Evolutionary conservation across 2,113 vertebrate species (phyloP).

Genomic region (Pseudorhombus dupliciocellatus): DNA sequence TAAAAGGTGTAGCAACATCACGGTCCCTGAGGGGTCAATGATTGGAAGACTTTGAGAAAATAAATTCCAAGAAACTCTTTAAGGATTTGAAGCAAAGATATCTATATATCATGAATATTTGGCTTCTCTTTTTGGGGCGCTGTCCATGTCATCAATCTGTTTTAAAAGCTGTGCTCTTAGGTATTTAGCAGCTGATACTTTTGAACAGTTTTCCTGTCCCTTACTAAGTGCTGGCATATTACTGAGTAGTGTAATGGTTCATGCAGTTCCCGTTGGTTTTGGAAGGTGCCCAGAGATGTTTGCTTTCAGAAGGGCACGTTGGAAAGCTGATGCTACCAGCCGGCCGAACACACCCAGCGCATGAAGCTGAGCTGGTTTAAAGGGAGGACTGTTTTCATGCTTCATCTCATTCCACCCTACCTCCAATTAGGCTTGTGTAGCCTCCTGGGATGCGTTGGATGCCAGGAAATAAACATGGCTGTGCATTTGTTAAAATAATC

Average conservation of each 20-base stretch:
- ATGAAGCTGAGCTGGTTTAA: constrained; percentile 54
- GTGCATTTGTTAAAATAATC: constrained; percentile 40
- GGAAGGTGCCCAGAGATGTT: constrained; percentile 25
- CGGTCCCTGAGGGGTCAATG: not conserved
- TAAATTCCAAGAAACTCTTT: not conserved
- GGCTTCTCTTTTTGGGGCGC: too few species aligned
- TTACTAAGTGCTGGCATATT: constrained; percentile 3
- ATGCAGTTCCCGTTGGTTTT: constrained; percentile 14
- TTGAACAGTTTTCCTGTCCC: not conserved
- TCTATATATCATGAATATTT: not conserved
- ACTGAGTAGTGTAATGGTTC: not conserved
- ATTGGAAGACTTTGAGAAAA: not conserved
- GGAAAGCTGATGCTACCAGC: constrained; percentile 33
- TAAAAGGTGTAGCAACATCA: not conserved
- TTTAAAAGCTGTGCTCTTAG: not conserved
- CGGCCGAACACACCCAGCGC: constrained; percentile 32
- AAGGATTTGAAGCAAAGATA: not conserved
- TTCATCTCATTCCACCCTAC: constrained; percentile 28
- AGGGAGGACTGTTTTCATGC: constrained; percentile 44
- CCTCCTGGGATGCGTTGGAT: constrained; percentile 42
- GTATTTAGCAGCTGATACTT: not conserved
- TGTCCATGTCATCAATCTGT: not conserved
- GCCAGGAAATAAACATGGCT: constrained; percentile 23
- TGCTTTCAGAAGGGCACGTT: constrained; percentile 18
- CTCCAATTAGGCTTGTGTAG: constrained; percentile 46